Base-by-base conservation (phyloP, 2,888 invertebrate genomes). In the Diaphora mendica region DNA sequence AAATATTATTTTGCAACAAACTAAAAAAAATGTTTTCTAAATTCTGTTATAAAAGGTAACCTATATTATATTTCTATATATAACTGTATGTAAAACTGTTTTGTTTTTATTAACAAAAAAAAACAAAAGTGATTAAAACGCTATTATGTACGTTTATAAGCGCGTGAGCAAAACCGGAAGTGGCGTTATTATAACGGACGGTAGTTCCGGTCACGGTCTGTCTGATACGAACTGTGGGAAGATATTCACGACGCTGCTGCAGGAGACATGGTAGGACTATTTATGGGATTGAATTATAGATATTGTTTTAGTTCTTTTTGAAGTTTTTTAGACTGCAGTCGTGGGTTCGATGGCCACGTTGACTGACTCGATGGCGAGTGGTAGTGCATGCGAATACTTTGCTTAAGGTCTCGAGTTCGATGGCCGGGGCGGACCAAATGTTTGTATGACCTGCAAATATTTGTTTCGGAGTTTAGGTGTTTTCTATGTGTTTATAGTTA, bases 181-280 rank as follows among this genome's bases (percentile, higher is more conserved):
- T 82, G n/a, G 51, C 55, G 73, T 70, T 77, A 79, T 82, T 81
- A 82, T 86, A 86, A 86, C 86, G 86, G 86, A 79, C 72, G 65
- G 51, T 48, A 77, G 77, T 84, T 86, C 85, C 85, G 81, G 78
- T 42, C 68, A 85, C 71, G 83, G 76, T 76, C 67, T 42, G 73
- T 15, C 69, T 75, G n/a, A 33, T 35, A 30, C 33, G 9, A 13
- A 70, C 70, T 65, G 76, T 76, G 78, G 70, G 82, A 73, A 75
- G 64, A 62, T n/a, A 48, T 64, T 66, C 51, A 44, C 64, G 73
- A 42, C 48, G 23, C 26, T 26, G 30, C 26, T 26, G 66, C 39
- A 59, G n/a, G 55, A 70, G 62, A 48, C 48, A 8, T 30, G 64
- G 62, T 70, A 70, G 74, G 39, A 9, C 20, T 62, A 39, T 65